phyloP scores from a whole-genome alignment of 2,888 invertebrate genomes.

The Lysandra bellargus region DNA sequence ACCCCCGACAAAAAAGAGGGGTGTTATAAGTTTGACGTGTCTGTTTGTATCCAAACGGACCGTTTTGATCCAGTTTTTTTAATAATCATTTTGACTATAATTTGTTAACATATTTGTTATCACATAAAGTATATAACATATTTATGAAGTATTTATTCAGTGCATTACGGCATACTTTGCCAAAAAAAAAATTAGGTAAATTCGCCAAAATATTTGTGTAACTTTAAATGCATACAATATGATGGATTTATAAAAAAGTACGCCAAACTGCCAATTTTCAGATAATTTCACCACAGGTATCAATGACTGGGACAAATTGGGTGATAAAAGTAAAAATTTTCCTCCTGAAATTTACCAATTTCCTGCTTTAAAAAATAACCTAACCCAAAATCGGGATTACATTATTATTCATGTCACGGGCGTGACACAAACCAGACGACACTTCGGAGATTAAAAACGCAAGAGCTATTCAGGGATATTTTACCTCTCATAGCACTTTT shows the following conservation, averaged over 20 bases:
- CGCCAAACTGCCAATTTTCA: background rate
- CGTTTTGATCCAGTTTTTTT: too few relatives aligned
- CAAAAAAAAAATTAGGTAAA: too few relatives aligned
- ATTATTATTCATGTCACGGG: slow-evolving; percentile 5
- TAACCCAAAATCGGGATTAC: background rate
- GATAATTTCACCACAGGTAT: background rate
- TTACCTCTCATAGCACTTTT: background rate
- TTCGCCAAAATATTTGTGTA: too few relatives aligned
- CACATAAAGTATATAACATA: too few relatives aligned
- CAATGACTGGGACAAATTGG: background rate
- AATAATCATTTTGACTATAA: too few relatives aligned
- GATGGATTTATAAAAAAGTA: background rate
- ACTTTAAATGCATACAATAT: background rate
- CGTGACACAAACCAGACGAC: background rate
- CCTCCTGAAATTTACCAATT: background rate
- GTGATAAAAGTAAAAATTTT: background rate
- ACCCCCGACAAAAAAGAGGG: too few relatives aligned
- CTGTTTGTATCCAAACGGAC: too few relatives aligned
- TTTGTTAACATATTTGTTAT: too few relatives aligned
- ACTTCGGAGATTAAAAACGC: background rate
- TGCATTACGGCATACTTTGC: too few relatives aligned
- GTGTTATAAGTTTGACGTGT: too few relatives aligned
- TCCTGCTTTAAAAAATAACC: slow-evolving; percentile 1
- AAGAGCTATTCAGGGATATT: background rate
- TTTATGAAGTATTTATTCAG: too few relatives aligned